Conservation (phyloP, 2,113 vertebrate genomes). For the Sialia sialis region DNA sequence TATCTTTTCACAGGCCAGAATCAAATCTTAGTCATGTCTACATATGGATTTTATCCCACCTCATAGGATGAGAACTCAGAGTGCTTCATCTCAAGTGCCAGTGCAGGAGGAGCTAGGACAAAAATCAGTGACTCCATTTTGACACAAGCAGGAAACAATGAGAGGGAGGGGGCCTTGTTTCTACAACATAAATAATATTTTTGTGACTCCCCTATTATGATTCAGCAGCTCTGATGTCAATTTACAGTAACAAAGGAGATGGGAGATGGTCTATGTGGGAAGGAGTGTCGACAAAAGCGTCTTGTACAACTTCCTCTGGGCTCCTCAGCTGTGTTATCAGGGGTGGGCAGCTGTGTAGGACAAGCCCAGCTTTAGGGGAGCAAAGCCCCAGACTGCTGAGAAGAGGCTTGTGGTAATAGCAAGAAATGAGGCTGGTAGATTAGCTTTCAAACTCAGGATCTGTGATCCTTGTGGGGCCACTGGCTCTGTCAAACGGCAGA, state of each 20-base stretch:
- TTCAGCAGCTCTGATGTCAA: constrained; percentile 66
- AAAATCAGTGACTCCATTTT: constrained; percentile 47
- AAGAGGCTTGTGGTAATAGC: constrained; percentile 8
- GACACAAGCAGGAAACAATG: constrained; percentile 36
- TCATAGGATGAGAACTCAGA: background rate
- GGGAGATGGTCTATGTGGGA: constrained; percentile 49
- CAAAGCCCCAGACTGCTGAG: constrained; percentile 19
- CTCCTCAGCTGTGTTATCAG: constrained; percentile 57
- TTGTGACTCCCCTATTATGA: constrained; percentile 35
- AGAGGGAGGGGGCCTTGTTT: background rate
- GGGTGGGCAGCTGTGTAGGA: constrained; percentile 35
- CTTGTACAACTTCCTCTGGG: constrained; percentile 70
- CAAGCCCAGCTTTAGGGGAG: background rate
- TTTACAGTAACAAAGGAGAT: constrained; percentile 58
- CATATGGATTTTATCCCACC: background rate
- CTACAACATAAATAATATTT: constrained; percentile 47
- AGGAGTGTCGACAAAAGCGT: constrained; percentile 60
- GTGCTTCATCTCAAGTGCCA: background rate
- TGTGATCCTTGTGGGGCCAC: background rate
- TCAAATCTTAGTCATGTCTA: background rate
- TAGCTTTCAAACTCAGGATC: background rate
- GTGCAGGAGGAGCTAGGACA: background rate
- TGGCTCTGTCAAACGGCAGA: background rate
- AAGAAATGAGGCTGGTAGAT: background rate
- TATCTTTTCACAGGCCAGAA: background rate